phyloP scores from a whole-genome alignment of 2,113 vertebrate species.

The Heliornis fulica region DNA sequence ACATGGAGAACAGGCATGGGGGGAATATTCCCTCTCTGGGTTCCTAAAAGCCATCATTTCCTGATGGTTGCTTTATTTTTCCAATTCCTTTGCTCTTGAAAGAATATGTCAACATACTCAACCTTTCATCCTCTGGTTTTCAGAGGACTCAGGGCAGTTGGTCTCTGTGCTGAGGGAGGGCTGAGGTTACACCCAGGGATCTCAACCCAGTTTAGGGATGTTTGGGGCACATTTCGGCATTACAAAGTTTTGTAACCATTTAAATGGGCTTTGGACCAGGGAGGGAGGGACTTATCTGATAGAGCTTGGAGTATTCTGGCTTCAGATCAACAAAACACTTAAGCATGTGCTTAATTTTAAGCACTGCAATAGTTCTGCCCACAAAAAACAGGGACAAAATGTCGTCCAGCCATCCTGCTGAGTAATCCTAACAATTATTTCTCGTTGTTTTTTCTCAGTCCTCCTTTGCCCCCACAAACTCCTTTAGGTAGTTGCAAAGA shows the following conservation, averaged over 20 bases:
- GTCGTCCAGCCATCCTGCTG: not conserved
- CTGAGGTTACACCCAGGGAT: not conserved
- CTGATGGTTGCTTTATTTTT: not conserved
- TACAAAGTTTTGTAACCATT: not conserved
- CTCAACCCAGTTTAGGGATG: not conserved
- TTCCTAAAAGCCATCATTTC: not conserved
- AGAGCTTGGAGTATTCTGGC: not conserved
- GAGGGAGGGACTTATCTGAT: not conserved
- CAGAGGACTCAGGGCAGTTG: not conserved
- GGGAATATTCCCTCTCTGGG: not conserved
- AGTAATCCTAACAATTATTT: constrained; percentile 7
- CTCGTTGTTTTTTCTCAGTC: not conserved
- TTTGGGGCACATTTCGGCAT: not conserved
- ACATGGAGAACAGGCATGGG: not conserved
- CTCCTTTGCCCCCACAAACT: not conserved
- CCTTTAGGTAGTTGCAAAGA: not conserved
- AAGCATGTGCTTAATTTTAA: not conserved
- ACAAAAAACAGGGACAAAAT: not conserved
- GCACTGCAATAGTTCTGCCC: not conserved
- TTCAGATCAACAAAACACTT: not conserved
- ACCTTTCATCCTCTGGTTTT: not conserved
- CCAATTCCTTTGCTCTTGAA: not conserved
- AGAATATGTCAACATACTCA: not conserved
- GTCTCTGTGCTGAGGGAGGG: not conserved
- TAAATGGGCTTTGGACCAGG: not conserved